Percentiles rank a stretch among this genome's conserved stretches.
phyloP scores from a whole-genome alignment of 1,140 invertebrate genomes.

The Drosophila aff. region DNA sequence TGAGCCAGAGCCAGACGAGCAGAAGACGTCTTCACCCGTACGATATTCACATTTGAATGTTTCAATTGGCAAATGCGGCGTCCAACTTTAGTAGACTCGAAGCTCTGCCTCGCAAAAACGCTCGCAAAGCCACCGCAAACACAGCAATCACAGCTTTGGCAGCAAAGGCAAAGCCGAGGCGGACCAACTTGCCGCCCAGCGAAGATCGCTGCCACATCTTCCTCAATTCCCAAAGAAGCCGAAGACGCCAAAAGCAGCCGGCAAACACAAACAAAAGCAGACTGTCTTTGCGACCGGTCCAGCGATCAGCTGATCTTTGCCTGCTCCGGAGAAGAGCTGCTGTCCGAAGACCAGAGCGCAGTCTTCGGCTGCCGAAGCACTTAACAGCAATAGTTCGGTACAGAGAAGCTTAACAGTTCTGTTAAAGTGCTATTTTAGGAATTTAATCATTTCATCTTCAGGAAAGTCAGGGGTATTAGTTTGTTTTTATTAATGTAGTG shows the following conservation, averaged over 20 bases:
- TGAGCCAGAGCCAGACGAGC: constrained; percentile 69
- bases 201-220: constrained; percentile 56
- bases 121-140: constrained; percentile 44
- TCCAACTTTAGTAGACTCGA: constrained; percentile 82
- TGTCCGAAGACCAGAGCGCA: constrained; percentile 28
- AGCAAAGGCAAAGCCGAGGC: constrained; percentile 38
- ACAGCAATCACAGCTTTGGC: constrained; percentile 32
- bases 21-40: constrained; percentile 84
- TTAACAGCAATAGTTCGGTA: constrained; percentile 14
- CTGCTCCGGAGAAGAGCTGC: constrained; percentile 11
- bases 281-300: constrained; percentile 64
- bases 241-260: constrained; percentile 38
- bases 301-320: constrained; percentile 57
- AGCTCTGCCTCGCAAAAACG: constrained; percentile 65
- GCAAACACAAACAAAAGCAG: constrained; percentile 42
- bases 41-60: constrained; percentile 85
- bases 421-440: constrained; percentile 21
- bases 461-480: background rate
- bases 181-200: constrained; percentile 57
- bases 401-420: constrained; percentile 13
- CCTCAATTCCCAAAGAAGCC: constrained; percentile 48
- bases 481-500: background rate
- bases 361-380: constrained; percentile 14
- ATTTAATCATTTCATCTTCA: constrained; percentile 4
- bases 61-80: constrained; percentile 83